These are phyloP conservation scores for Synanthedon vespiformis DNA, from an alignment of 2,888 invertebrate species.

Conservation along the genomic window DNA sequence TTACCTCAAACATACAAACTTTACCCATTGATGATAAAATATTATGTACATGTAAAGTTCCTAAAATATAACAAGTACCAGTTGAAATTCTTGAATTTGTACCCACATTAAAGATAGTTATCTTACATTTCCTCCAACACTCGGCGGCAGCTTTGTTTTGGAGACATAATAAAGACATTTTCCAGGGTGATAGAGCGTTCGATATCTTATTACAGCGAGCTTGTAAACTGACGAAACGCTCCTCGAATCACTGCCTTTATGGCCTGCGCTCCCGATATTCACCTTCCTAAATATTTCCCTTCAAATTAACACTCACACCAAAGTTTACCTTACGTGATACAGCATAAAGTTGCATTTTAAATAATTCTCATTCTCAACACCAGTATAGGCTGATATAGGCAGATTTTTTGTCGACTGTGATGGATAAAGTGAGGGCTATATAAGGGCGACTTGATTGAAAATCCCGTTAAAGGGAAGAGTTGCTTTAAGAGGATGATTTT, in stretches of 20 bases:
- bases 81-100: too few relatives aligned
- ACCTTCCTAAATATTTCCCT: slow-evolving; percentile 33
- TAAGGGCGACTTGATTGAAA: slow-evolving; percentile 44
- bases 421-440: slow-evolving; percentile 35
- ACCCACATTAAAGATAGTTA: neutral
- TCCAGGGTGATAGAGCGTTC: slow-evolving; percentile 47
- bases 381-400: slow-evolving; percentile 34
- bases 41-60: too few relatives aligned
- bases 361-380: slow-evolving; percentile 7
- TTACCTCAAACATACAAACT: too few relatives aligned
- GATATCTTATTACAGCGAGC: slow-evolving; percentile 54
- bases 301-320: slow-evolving; percentile 9
- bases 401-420: slow-evolving; percentile 50
- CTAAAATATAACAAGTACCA: too few relatives aligned
- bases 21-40: too few relatives aligned
- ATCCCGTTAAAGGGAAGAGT: slow-evolving; percentile 32
- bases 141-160: slow-evolving; percentile 18
- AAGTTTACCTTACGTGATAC: slow-evolving; percentile 16
- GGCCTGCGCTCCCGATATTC: slow-evolving; percentile 43
- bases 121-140: slow-evolving; percentile 11
- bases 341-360: slow-evolving; percentile 13
- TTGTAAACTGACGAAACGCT: slow-evolving; percentile 53
- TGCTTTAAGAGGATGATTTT: slow-evolving; percentile 21
- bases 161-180: slow-evolving; percentile 45
- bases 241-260: slow-evolving; percentile 54